A percentile compares a stretch with the other conserved stretches of the same genome.
phyloP scores from a whole-genome alignment of 2,888 invertebrate species.

The Schizotus pectinicornis region DNA sequence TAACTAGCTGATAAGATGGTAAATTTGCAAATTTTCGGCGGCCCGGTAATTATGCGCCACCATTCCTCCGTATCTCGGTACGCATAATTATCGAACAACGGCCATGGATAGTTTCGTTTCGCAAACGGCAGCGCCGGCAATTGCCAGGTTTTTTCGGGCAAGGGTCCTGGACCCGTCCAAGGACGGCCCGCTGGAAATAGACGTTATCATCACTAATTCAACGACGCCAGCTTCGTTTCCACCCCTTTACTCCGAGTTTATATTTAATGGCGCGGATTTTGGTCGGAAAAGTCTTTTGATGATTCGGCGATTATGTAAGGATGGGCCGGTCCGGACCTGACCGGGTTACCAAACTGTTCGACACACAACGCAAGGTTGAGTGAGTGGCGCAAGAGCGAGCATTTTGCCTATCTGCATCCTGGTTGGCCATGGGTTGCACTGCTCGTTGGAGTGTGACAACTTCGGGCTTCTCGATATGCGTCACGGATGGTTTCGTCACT shows the following conservation, averaged over 20 bases:
- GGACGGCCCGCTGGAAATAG: too few species aligned
- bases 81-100: too few species aligned
- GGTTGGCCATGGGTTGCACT: conserved; percentile 30
- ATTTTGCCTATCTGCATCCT: conserved; percentile 30
- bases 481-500: conserved; percentile 8
- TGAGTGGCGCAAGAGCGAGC: conserved; percentile 27
- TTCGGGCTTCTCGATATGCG: conserved; percentile 4
- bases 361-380: conserved; percentile 31
- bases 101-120: too few species aligned
- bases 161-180: too few species aligned
- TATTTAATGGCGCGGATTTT: background rate
- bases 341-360: conserved; percentile 13
- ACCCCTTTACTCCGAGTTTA: background rate
- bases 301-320: conserved; percentile 10
- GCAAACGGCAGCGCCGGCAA: too few species aligned
- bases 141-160: too few species aligned
- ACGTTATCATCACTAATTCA: background rate
- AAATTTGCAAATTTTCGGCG: too few species aligned
- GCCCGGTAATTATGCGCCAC: too few species aligned
- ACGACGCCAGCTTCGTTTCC: too few species aligned
- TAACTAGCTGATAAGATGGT: too few species aligned
- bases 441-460: conserved; percentile 20
- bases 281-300: background rate
- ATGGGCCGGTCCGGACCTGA: conserved; percentile 19
- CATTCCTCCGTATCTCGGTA: too few species aligned